Evolutionary conservation across 2,113 vertebrate species (phyloP).

Genomic region (Odontesthes bonariensis): DNA sequence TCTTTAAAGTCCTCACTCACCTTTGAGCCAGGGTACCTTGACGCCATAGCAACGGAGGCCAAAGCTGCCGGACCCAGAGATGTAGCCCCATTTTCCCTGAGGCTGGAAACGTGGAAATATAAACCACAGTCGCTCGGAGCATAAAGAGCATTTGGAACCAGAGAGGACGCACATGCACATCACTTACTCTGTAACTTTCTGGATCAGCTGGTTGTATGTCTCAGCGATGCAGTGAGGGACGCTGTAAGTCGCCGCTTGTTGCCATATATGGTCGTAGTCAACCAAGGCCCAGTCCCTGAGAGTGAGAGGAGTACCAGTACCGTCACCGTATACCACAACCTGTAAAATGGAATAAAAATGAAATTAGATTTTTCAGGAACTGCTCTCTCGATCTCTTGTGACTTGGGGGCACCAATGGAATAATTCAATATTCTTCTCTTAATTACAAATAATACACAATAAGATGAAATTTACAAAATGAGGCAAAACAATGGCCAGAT

Average conservation of each 20-base stretch:
- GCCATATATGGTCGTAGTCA: slow-evolving; percentile 80
- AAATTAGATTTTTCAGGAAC: too few relatives aligned
- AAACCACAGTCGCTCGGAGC: neutral
- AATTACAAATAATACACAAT: too few relatives aligned
- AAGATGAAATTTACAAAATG: too few relatives aligned
- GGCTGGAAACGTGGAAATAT: slow-evolving; percentile 48
- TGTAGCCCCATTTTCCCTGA: slow-evolving; percentile 81
- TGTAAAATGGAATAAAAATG: slow-evolving; percentile 26
- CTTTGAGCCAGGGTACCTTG: slow-evolving; percentile 82
- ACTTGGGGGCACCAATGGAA: too few relatives aligned
- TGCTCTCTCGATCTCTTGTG: too few relatives aligned
- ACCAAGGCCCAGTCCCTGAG: slow-evolving; percentile 79
- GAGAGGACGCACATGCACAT: neutral
- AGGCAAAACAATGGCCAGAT: too few relatives aligned
- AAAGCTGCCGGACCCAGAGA: slow-evolving; percentile 81
- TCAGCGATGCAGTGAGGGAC: slow-evolving; percentile 80
- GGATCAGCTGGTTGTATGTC: slow-evolving; percentile 58
- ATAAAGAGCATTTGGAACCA: neutral
- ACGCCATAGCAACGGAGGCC: slow-evolving; percentile 82
- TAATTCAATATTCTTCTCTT: too few relatives aligned
- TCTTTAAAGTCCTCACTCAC: slow-evolving; percentile 43
- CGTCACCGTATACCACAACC: slow-evolving; percentile 84
- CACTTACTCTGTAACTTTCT: slow-evolving; percentile 74
- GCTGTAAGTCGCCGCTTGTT: slow-evolving; percentile 64
- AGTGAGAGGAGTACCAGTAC: slow-evolving; percentile 70